Evolutionary conservation across 2,797 vertebrate genomes (phyloP), one percentile per base, ranked within the genome.

Genomic region (Halcyon leucocephala): DNA sequence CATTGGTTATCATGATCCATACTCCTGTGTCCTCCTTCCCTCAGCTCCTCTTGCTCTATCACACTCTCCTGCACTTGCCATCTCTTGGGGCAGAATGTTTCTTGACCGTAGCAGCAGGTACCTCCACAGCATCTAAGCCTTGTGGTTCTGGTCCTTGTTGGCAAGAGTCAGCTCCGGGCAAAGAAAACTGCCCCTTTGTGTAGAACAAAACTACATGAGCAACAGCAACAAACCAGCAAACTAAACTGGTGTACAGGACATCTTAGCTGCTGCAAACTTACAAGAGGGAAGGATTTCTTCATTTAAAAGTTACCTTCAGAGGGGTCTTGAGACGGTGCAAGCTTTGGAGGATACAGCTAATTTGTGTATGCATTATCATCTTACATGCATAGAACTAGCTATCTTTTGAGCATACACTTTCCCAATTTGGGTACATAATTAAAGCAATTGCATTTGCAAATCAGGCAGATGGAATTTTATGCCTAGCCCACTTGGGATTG

Each of bases 401-500:
- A 73, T 88, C 73, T 90, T 84, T 41, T 71, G 37, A 92, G 67
- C 26, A 92, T 14, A 67, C 62, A 46, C 29, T 94, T 91, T 77
- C 67, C 52, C 67, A 82, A 37, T 86, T 89, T 89, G 66, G 85
- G 89, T 92, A 60, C 80, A 74, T 77, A 94, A 96, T 90, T 90
- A 94, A 89, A 95, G 77, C 81, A 95, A 90, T 31, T 93, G 82
- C 64, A 80, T 70, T 90, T 93, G 88, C 74, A 95, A 92, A 93
- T 89, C 44, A 92, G 67, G 90, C 83, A 94, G 86, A 93, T 85
- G 74, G 77, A 94, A 84, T 89, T 81, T 90, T 92, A 70, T 35
- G 82, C 48, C 67, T 37, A 73, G 70, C 44, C 67, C 92, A 48
- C 44, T 46, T 61, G 54, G 7, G 41, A 20, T 0, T 2, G 19